Base-by-base conservation (phyloP, 2,113 vertebrate species). In the Noctilio leporinus region DNA sequence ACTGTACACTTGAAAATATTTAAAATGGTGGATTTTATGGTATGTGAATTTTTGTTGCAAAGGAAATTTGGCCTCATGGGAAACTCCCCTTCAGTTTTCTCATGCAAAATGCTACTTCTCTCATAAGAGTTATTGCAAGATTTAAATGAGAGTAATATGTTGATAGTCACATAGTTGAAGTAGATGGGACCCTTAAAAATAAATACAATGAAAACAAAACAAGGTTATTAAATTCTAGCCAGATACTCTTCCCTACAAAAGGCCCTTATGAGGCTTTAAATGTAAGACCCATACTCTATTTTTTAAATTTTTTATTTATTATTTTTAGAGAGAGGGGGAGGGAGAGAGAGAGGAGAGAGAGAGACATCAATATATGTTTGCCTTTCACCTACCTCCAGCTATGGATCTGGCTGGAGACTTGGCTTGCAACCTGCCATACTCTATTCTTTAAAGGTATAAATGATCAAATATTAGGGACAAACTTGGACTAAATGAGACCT, bases 1-100 rank as follows among this genome's bases (percentile, higher is more conserved):
- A 55, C 53, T 83, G 47, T 75, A 69, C 12, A 93, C n/a, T 76
- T 92, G 70, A 94, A 94, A 72, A 43, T 59, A 75, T 38, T 94
- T 78, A 38, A 95, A 91, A 57, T 38, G 22, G 30, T 70, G 53
- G n/a, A 35, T 93, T 88, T 91, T 86, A 15, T 82, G 55, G 70
- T 73, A n/a, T 75, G 33, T 87, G 62, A 73, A 40, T 67, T 89
- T 87, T 87, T 94, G 62, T 51, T n/a, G 80, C 10, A 73, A 76
- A 96, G 49, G 49, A 88, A 91, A 83, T 88, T 84, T 77, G 28
- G 2, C 85, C 15, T 90, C 59, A 67, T 28, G 62, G 40, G 49
- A 80, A 77, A 49, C 47, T 85, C 38, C 76, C 76, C 38, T 67
- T 9, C 6, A 76, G 17, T 72, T 93, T 90, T 47, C 35, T 83